These are phyloP conservation scores for Tyria jacobaeae DNA, from an alignment of 2,888 invertebrate species.

Conservation along the genomic window DNA sequence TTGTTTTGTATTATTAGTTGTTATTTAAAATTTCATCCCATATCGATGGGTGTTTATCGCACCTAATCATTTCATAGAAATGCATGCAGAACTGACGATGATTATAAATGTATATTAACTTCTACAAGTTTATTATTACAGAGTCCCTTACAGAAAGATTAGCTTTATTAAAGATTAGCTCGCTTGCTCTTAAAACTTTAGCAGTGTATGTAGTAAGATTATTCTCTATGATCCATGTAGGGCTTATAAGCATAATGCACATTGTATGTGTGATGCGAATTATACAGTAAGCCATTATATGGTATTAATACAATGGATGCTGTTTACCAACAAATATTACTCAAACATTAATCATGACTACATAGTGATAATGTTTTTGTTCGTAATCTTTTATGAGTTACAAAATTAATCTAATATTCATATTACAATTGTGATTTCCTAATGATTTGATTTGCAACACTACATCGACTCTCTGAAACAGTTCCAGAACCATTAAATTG, in stretches of 20 bases:
- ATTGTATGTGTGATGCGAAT: background rate
- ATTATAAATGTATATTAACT: conserved; percentile 22
- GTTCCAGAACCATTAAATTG: too few relatives aligned
- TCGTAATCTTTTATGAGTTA: background rate
- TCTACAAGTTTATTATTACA: conserved; percentile 15
- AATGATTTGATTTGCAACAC: too few relatives aligned
- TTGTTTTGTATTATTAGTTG: too few relatives aligned
- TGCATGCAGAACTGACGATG: conserved; percentile 22
- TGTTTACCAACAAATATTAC: conserved; percentile 9
- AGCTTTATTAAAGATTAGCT: too few relatives aligned
- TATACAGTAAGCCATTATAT: conserved; percentile 2
- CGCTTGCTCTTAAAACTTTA: too few relatives aligned
- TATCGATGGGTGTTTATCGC: conserved; percentile 23
- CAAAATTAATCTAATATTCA: background rate
- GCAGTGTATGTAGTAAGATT: background rate
- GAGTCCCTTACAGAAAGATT: conserved; percentile 11
- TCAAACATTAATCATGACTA: conserved; percentile 4
- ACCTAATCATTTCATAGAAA: conserved; percentile 33
- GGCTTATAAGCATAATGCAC: background rate
- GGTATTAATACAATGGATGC: background rate
- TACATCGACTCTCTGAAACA: too few relatives aligned
- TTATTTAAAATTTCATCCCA: conserved; percentile 35
- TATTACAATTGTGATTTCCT: too few relatives aligned
- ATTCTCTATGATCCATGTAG: background rate
- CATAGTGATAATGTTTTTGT: background rate